Evolutionary conservation across 2,888 invertebrate genomes (phyloP), one percentile per base, ranked within the genome.

Genomic region (Chouioia cunea): DNA sequence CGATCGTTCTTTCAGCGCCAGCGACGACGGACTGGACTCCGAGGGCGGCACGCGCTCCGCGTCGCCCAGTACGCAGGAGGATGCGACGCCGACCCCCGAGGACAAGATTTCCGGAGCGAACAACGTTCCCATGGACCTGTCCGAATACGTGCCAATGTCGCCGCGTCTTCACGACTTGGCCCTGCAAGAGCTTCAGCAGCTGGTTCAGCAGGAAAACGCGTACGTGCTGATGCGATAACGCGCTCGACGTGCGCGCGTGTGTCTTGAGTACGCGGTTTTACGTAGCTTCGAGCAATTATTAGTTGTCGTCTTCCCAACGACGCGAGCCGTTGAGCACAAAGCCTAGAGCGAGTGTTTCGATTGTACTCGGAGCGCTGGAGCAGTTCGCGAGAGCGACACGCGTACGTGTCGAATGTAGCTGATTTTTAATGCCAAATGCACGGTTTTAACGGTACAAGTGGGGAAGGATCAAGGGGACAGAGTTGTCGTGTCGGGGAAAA

Each of bases 141-240:
- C 81, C 12, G 82, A 82, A 62, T 85, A 84, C 54, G 84, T 85
- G 59, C 81, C 82, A 2, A 85, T 85, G 85, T 83, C 82, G n/a
- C 83, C 85, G 8, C 78, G 83, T 59, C 73, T 80, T n/a, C 80
- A 80, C 65, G 81, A 81, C 46, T 75, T 80, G 4, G 77, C 77
- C 10, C 50, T 79, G 14, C 73, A 73, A 16, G 78, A 80, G 20
- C 71, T 79, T 10, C 76, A 78, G 53, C 72, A 76, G 23, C 75
- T 77, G n/a, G 70, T 76, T 56, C 71, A 75, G 50, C 74, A 76
- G 72, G 83, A 85, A 53, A 81, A 80, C 62, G 78, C 83, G 68
- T 85, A 85, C 47, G 80, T 84, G 78, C 80, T 83, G 27, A 84
- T 85, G 85, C 82, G 81, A 74, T 84, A 78, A 75, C 58, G 14